These are phyloP conservation scores for Lathamus discolor DNA, from an alignment of 2,113 vertebrate genomes.

Conservation along the genomic window DNA sequence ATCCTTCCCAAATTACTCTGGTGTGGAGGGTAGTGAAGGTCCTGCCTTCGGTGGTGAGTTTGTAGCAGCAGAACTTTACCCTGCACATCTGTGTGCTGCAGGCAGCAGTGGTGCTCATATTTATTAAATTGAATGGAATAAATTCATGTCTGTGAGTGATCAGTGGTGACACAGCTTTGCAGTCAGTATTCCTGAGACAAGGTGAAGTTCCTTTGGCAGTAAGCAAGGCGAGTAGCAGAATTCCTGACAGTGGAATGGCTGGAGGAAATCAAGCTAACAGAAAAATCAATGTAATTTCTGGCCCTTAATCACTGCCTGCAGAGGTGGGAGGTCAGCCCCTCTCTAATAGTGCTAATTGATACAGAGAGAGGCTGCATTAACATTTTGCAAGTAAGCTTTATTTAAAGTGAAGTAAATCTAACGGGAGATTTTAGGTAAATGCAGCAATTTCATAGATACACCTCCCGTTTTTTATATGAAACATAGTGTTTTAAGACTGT, in stretches of 20 bases:
- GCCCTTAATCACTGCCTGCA: slow-evolving; percentile 5
- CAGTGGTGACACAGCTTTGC: rapidly evolving
- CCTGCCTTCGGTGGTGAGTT: rapidly evolving
- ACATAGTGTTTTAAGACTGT: neutral
- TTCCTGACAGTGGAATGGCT: neutral
- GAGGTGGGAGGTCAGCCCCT: neutral
- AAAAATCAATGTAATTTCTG: slow-evolving; percentile 14
- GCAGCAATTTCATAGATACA: neutral
- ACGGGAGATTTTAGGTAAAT: neutral
- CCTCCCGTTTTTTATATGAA: neutral
- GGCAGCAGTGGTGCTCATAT: rapidly evolving
- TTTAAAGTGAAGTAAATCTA: neutral
- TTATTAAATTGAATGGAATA: neutral
- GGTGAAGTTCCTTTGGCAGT: neutral
- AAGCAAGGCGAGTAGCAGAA: neutral
- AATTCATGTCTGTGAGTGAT: neutral
- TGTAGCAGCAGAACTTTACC: neutral
- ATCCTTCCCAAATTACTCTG: neutral
- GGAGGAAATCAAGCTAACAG: neutral
- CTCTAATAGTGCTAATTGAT: slow-evolving; percentile 3
- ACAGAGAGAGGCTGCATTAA: neutral
- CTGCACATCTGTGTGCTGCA: neutral
- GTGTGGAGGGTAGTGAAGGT: neutral
- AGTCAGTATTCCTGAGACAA: neutral
- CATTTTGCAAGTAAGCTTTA: slow-evolving; percentile 11